Evolutionary conservation across 2,113 vertebrate genomes (phyloP), one percentile per base, ranked within the genome.

Genomic region (Zosterops lateralis): DNA sequence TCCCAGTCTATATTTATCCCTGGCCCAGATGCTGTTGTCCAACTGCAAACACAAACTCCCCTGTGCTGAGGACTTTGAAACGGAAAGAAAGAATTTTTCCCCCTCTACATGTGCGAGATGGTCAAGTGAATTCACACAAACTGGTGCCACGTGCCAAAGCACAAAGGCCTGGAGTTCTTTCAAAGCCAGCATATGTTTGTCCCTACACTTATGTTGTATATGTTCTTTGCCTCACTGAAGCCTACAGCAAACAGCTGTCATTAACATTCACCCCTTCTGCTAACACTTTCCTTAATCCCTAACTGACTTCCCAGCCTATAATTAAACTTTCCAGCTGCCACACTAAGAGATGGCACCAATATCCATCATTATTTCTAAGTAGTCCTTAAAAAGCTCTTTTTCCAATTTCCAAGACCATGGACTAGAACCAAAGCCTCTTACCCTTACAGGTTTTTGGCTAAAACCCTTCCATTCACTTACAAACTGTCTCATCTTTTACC

Each of bases 321-420:
- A 98, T 98, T 98, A 97, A 97, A 97, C 96, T 94, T 96, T 94
- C 95, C 97, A 98, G 97, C 97, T 98, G 98, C 95, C 45, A 21
- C 86, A 57, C 86, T 94, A 32, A 8, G 68, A 94, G 87, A 93
- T 89, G 80, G 80, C 87, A 71, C 93, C 77, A 87, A 68, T 48
- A 87, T 64, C 77, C 70, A 90, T 72, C 24, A 65, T 88, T 87
- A 66, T 79, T 95, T 82, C 77, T 56, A 13, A 73, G 36, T 19
- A 87, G 85, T 80, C 80, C n/a, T 84, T 93, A 78, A 73, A 95
- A 96, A 78, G 60, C 60, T 58, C 56, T 93, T 82, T 70, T 88
- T 87, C 38, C 36, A 56, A 44, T 83, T 94, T 92, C 61, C 48
- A 94, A 90, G 85, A 42, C 45, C 34, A 50, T 3, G 4, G 32